These are phyloP conservation scores for Sceloporus tristichus DNA, from an alignment of 2,113 vertebrate genomes.

Conservation along the genomic window DNA sequence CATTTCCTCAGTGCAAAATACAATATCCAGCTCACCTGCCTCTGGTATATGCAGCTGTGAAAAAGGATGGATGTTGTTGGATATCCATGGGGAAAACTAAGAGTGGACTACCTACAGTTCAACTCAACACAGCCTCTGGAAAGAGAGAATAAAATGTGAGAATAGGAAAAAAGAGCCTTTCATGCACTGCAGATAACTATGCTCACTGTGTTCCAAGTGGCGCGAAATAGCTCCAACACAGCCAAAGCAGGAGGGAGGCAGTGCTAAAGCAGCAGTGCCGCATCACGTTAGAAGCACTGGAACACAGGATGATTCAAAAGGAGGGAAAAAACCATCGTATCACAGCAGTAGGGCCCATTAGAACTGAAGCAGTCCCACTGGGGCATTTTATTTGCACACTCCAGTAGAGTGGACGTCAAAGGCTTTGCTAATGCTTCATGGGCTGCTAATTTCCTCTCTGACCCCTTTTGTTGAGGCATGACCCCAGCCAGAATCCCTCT, in stretches of 20 bases:
- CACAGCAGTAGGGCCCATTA: conserved; percentile 75
- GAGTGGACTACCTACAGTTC: not conserved
- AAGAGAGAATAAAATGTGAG: not conserved
- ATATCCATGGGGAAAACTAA: not conserved
- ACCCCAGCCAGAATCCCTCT: conserved; percentile 79
- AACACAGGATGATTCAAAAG: not conserved
- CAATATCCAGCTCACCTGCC: not conserved
- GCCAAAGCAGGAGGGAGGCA: rapidly evolving
- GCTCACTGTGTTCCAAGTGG: not conserved
- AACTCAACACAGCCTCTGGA: not conserved
- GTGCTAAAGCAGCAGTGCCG: conserved; percentile 17
- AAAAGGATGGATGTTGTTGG: not conserved
- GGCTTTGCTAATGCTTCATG: conserved; percentile 88
- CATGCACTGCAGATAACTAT: not conserved
- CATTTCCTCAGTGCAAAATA: not conserved
- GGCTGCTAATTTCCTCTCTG: conserved; percentile 90
- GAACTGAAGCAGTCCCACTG: conserved; percentile 66
- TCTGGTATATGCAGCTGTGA: not conserved
- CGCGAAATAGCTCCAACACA: not conserved
- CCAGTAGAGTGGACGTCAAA: conserved; percentile 81
- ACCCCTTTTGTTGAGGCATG: conserved; percentile 81
- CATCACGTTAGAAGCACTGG: not conserved
- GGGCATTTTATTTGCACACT: conserved; percentile 85
- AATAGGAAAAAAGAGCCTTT: not conserved
- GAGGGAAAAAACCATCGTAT: conserved; percentile 36